A percentile compares a stretch with the other conserved stretches of the same genome.
Evolutionary conservation across 2,113 vertebrate genomes (phyloP).

Genomic region (Hepsetus odoe): DNA sequence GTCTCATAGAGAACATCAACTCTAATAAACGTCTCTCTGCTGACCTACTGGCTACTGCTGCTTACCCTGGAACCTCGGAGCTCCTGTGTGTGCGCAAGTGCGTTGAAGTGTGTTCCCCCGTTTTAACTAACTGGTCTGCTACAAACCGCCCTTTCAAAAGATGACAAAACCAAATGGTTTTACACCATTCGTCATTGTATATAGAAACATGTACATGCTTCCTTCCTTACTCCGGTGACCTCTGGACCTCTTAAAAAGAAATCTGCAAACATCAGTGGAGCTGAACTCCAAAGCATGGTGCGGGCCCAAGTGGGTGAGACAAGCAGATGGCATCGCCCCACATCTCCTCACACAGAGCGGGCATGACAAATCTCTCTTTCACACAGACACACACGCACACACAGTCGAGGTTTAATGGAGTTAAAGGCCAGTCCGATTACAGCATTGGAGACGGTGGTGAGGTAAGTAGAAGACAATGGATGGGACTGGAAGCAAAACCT

Average conservation of each 20-base stretch:
- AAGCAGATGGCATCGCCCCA: conserved; percentile 10
- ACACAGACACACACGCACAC: background rate
- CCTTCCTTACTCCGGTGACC: conserved; percentile 1
- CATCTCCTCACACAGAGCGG: conserved; percentile 1
- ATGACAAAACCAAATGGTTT: background rate
- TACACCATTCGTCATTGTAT: background rate
- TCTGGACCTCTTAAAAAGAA: background rate
- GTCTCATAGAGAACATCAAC: background rate
- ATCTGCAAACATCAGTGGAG: conserved; percentile 29
- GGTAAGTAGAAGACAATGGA: background rate
- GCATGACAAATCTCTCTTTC: background rate
- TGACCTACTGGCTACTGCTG: conserved; percentile 16
- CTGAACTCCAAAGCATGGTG: conserved; percentile 19
- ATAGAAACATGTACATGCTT: background rate
- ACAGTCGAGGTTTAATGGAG: background rate
- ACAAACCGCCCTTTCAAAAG: background rate
- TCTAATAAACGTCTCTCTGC: conserved; percentile 26
- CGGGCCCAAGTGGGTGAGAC: conserved; percentile 17
- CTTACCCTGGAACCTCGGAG: conserved; percentile 54
- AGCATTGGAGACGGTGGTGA: background rate
- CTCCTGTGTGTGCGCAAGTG: background rate
- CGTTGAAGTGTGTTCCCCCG: background rate
- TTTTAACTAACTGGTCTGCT: background rate
- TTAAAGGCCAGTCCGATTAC: conserved; percentile 7
- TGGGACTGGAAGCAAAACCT: background rate